Evolutionary conservation across 2,113 vertebrate species (phyloP), one percentile per base, ranked within the genome.

Genomic region (Pituophis catenifer): DNA sequence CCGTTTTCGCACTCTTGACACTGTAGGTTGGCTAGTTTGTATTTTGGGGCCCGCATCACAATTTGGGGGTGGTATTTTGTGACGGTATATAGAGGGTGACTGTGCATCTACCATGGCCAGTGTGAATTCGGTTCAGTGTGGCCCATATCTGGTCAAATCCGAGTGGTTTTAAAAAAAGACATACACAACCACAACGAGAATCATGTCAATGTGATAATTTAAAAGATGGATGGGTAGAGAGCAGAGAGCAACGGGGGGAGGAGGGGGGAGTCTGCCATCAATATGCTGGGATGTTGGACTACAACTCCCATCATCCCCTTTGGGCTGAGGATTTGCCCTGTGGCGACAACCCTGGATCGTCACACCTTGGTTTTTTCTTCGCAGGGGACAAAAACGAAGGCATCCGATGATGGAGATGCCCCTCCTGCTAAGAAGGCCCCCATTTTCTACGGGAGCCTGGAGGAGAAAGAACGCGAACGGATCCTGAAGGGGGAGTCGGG

Each of bases 371-470:
- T 26, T 52, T 44, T 38, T 52, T 29, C 89, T 91, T 92, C 44
- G 33, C 94, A 98, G 97, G 95, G 96, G 50, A 92, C 96, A 9
- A 98, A 98, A 95, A 96, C 90, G 50, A 98, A 97, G 58, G 97
- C 99, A 29, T 96, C 98, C 0, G 99, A 99, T 86, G 99, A 99
- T 0, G 96, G 99, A 0, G 98, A 99, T 0, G 96, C 92, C 0
- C 90, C 97, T 0, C 93, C 97, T 2, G 93, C 98, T 90, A 99
- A 99, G 97, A 99, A 95, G 94, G 96, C 97, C 1, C 98, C 99
- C 7, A 98, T 99, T 94, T 99, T 98, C 95, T 99, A 99, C 0
- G 99, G 99, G 70, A 99, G 99, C 92, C 97, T 99, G 97, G 99
- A 99, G 95, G 99, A 99, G 93, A 99, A 99, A 94, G 99, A 99